Conservation (phyloP, 2,797 vertebrate genomes). For the Dermochelys coriacea region DNA sequence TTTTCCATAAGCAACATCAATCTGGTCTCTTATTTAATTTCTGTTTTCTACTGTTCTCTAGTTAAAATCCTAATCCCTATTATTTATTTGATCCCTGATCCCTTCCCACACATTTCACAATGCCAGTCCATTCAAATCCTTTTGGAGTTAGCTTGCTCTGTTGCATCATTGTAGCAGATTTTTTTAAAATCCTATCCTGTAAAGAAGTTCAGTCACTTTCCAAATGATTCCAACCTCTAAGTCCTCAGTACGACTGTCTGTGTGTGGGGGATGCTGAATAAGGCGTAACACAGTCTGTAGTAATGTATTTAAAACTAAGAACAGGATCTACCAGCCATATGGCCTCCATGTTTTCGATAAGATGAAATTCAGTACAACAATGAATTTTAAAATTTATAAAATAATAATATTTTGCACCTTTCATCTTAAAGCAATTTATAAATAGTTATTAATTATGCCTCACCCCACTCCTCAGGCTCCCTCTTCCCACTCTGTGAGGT, state of each 20-base stretch:
- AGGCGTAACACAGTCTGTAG: neutral
- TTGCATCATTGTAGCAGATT: neutral
- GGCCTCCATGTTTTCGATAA: neutral
- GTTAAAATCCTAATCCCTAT: slow-evolving; percentile 45
- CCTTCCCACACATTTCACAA: slow-evolving; percentile 10
- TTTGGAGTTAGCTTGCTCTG: neutral
- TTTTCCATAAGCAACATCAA: slow-evolving; percentile 28
- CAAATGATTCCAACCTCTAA: neutral
- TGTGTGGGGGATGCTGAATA: neutral
- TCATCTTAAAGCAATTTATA: fast-evolving
- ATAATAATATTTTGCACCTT: neutral
- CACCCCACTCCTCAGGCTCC: neutral
- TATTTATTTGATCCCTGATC: slow-evolving; percentile 16
- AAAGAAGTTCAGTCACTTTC: neutral
- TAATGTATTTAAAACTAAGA: neutral
- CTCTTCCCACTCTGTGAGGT: neutral
- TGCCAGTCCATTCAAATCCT: slow-evolving; percentile 31
- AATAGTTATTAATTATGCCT: neutral
- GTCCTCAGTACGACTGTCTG: neutral
- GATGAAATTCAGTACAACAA: neutral
- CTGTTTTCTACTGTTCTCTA: slow-evolving; percentile 1
- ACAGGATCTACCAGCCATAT: neutral
- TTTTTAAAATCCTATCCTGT: neutral
- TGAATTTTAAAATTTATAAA: neutral
- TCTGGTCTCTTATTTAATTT: neutral